Base-by-base conservation (phyloP, 1,140 invertebrate species). In the Drosophila equinoxialis region DNA sequence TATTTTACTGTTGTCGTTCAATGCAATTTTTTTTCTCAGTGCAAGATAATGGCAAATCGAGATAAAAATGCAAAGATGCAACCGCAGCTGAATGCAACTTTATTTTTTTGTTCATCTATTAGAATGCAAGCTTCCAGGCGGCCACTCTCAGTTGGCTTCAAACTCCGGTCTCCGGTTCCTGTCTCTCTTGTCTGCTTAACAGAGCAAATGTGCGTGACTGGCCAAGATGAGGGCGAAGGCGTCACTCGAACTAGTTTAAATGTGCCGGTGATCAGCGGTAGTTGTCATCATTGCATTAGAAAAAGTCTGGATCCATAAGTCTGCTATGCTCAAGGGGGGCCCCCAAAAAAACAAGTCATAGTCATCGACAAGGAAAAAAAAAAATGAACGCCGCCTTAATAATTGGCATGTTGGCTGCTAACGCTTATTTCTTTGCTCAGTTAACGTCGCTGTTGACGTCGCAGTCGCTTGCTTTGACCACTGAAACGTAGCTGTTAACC, bases 401-500 rank as follows among this genome's bases (percentile, higher is more conserved):
- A 74, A 84, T 84, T 78, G 77, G 79, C 71, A 82, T 80, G 79
- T 87, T 76, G 79, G 76, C 64, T 68, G 76, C 64, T 68, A 20
- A 71, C 68, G 66, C 45, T 64, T 41, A 45, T 30, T 30, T 30
- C 68, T 33, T 60, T 60, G 55, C 72, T 54, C 37, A 41, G 74
- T 17, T 39, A 57, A 7, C 74, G 74, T 65, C 74, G 51, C 60
- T 61, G 81, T 64, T 45, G 35, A 30, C 13, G 71, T 62, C 57
- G 67, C 55, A n/a, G 62, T 41, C 48, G 14, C 20, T 41, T 62
- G 10, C 8, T 60, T 41, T 41, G 65, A 57, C 63, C 59, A 70
- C 66, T 58, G 30, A 64, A 65, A 54, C 71, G 70, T 60, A 90
- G 87, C 75, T 90, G 87, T 90, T 86, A 80, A 90, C 87, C 74